phyloP scores from a whole-genome alignment of 92 coral and sea anemone genomes.

The Nematostella vectensis region DNA sequence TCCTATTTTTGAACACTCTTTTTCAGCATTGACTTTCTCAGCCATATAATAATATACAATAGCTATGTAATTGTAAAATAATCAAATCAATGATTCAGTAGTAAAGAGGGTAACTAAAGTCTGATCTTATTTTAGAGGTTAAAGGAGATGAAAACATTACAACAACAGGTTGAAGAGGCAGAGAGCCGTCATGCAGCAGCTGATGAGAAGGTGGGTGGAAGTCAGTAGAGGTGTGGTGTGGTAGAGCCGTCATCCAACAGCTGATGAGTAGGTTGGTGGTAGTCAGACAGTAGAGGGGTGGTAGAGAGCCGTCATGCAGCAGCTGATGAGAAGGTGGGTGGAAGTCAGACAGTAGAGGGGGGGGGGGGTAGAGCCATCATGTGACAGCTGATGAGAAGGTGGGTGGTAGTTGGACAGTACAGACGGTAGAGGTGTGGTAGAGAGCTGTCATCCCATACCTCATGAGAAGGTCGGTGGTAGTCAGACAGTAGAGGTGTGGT shows the following conservation, averaged over 20 bases:
- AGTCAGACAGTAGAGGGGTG: too few species aligned
- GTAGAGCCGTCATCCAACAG: not conserved
- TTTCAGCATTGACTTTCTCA: too few species aligned
- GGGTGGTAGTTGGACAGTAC: too few species aligned
- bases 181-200: constrained; percentile 83
- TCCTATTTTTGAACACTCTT: too few species aligned
- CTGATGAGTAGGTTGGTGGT: not conserved
- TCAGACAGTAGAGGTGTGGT: too few species aligned
- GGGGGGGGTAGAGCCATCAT: not conserved
- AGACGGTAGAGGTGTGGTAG: too few species aligned
- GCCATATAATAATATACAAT: too few species aligned
- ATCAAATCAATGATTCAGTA: too few species aligned
- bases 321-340: constrained; percentile 87
- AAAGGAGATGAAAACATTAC: constrained; percentile 78
- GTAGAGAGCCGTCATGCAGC: constrained; percentile 90
- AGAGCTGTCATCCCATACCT: constrained; percentile 75
- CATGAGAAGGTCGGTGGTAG: constrained; percentile 99
- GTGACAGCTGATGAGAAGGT: not conserved
- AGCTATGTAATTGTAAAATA: too few species aligned
- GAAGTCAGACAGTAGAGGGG: too few species aligned
- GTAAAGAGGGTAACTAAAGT: too few species aligned
- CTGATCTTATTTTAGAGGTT: constrained; percentile 46
- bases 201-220: constrained; percentile 90
- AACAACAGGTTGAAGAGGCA: constrained; percentile 91
- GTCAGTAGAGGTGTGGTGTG: too few species aligned